Conservation (phyloP, 64 coral and sea anemone species). For the Pachyseris speciosa region DNA sequence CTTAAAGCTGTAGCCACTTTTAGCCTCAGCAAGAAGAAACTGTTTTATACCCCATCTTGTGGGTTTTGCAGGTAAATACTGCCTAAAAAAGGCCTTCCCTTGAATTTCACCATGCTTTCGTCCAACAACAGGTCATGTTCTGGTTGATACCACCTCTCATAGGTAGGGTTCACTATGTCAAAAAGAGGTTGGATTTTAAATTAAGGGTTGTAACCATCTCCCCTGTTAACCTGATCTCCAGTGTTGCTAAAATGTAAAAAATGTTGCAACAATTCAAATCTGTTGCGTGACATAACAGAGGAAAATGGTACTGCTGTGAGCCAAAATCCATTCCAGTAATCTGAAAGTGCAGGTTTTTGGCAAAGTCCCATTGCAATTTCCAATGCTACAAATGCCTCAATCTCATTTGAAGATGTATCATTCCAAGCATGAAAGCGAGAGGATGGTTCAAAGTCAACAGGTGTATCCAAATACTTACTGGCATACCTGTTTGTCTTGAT, state of each 20-base stretch:
- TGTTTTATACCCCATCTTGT: slow-evolving; percentile 75
- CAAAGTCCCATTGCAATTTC: slow-evolving; percentile 81
- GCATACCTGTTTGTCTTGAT: slow-evolving; percentile 62
- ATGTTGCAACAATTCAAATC: slow-evolving; percentile 4
- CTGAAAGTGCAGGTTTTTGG: slow-evolving; percentile 47
- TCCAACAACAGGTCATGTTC: slow-evolving; percentile 48
- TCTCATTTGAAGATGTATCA: slow-evolving; percentile 57
- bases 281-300: slow-evolving; percentile 25
- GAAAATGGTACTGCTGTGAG: slow-evolving; percentile 21
- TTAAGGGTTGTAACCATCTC: slow-evolving; percentile 47
- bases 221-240: slow-evolving; percentile 12
- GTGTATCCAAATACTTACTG: slow-evolving; percentile 49
- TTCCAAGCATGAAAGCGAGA: slow-evolving; percentile 47
- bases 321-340: slow-evolving; percentile 40
- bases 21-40: slow-evolving; percentile 51
- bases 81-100: slow-evolving; percentile 51
- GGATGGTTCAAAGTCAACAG: slow-evolving; percentile 40
- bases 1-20: slow-evolving; percentile 68
- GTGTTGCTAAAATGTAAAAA: slow-evolving; percentile 26
- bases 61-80: slow-evolving; percentile 69
- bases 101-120: slow-evolving; percentile 74
- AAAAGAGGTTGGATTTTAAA: slow-evolving; percentile 43
- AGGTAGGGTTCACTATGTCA: slow-evolving; percentile 2
- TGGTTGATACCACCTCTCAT: slow-evolving; percentile 60
- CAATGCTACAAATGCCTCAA: slow-evolving; percentile 70